These are phyloP conservation scores for Psittacula echo DNA, from an alignment of 2,797 vertebrate species.

Conservation along the genomic window DNA sequence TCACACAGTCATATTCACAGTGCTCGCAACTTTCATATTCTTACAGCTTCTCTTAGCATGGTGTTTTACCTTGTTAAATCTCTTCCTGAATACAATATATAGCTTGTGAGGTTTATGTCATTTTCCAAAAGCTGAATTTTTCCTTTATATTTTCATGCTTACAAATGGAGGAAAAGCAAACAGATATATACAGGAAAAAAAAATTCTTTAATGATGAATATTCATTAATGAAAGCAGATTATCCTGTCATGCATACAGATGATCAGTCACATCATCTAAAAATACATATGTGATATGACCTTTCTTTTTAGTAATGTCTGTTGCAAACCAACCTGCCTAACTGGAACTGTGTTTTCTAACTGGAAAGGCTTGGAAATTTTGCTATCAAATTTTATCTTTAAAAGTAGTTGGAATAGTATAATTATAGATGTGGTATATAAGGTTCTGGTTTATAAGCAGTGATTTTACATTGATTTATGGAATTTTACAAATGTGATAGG, in stretches of 20 bases:
- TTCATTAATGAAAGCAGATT: neutral
- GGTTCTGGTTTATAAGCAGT: neutral
- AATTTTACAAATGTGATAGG: neutral
- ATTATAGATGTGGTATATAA: neutral
- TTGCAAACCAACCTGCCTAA: neutral
- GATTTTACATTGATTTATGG: neutral
- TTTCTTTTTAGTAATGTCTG: neutral
- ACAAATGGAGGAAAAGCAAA: neutral
- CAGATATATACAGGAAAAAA: neutral
- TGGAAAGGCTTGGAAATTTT: neutral
- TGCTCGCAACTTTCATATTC: conserved; percentile 23
- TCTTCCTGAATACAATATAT: neutral
- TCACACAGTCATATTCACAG: neutral
- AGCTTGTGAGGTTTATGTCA: neutral
- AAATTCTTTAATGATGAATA: neutral
- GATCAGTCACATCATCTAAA: neutral
- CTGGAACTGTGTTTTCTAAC: neutral
- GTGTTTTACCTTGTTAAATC: neutral
- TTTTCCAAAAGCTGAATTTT: neutral
- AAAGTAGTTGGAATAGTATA: neutral
- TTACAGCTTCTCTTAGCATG: neutral
- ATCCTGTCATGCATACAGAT: neutral
- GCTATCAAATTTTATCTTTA: neutral
- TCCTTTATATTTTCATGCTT: neutral
- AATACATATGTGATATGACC: neutral